phyloP scores from a whole-genome alignment of 2,113 vertebrate species.

The Malaclemys terrapin region DNA sequence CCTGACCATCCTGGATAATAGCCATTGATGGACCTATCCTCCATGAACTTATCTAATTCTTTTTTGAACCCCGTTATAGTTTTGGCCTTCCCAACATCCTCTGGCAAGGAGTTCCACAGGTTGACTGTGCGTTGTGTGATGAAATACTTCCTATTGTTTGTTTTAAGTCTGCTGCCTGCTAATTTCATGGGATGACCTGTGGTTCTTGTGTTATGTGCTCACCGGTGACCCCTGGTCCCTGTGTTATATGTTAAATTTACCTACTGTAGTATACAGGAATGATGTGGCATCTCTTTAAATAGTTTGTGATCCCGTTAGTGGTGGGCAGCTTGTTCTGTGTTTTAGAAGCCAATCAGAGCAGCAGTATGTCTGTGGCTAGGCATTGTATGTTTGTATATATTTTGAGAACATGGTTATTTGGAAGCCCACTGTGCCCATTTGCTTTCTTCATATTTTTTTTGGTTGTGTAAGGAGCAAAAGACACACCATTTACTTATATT shows the following conservation, averaged over 20 bases:
- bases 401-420: not conserved
- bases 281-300: not conserved
- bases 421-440: not conserved
- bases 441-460: not conserved
- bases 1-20: no score
- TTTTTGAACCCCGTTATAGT: no score
- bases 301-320: not conserved
- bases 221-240: no score
- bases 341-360: not conserved
- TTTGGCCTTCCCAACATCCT: no score
- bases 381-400: not conserved
- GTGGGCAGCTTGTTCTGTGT: not conserved
- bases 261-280: fast-evolving
- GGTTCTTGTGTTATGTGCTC: no score
- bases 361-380: not conserved
- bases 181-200: no score
- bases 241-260: not conserved
- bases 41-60: no score
- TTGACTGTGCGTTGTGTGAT: no score
- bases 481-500: fast-evolving
- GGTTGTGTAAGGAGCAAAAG: not conserved
- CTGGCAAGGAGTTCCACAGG: no score
- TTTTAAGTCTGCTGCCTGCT: no score
- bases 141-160: no score
- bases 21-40: no score